These are phyloP conservation scores for Potorous gilbertii DNA, from an alignment of 2,797 vertebrate species.

Conservation along the genomic window DNA sequence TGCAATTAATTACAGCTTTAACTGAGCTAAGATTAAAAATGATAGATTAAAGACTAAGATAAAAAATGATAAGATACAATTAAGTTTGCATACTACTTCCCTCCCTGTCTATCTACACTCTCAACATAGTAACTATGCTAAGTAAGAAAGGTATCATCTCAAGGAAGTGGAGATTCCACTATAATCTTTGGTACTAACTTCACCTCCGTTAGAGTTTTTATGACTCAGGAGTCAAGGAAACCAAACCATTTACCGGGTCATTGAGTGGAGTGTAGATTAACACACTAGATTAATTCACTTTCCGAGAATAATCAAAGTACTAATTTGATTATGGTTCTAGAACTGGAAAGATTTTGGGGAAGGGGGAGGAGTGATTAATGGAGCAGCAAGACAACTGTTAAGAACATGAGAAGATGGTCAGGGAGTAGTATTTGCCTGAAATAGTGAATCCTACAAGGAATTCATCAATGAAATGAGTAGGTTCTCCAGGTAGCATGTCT, in stretches of 20 bases:
- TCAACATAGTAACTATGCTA: neutral
- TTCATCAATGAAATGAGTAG: neutral
- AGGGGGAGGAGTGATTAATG: neutral
- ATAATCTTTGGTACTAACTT: neutral
- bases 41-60: neutral
- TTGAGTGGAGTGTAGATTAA: neutral
- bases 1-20: neutral
- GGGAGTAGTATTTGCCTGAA: neutral
- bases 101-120: neutral
- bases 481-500: neutral
- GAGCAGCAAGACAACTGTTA: neutral
- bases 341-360: neutral
- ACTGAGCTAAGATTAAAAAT: neutral
- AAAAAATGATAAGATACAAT: neutral
- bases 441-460: neutral
- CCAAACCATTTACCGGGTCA: neutral
- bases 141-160: neutral
- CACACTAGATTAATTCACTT: neutral
- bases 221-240: neutral
- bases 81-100: neutral
- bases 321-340: neutral
- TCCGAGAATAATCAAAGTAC: neutral
- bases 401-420: neutral
- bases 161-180: neutral
- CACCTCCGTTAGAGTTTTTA: neutral